Base-by-base conservation (phyloP, 2,113 vertebrate species). In the Bubo scandiacus region DNA sequence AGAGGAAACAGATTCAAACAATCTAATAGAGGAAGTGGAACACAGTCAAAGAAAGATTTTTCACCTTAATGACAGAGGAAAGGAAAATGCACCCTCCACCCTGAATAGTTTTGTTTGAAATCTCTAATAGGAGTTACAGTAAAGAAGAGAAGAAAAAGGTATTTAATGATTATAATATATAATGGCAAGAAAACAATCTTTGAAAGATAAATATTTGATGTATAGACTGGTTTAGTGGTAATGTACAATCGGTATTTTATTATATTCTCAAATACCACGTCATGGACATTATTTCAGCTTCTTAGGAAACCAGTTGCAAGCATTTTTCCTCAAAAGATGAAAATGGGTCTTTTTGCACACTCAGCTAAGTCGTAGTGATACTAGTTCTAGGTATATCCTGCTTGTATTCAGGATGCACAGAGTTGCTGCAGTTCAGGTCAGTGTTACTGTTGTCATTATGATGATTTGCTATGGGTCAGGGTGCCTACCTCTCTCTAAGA, bases 1-100 rank as follows among this genome's bases (percentile, higher is more conserved):
- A 96, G 86, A 97, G 94, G 97, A 97, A 98, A 96, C 66, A 94
- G 91, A 95, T 86, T 97, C 79, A 95, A 97, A 97, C 92, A 97
- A 89, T 96, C 96, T 97, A 95, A 96, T 78, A 95, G 81, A 97
- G 94, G 90, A 97, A 97, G 95, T 86, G 80, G 92, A 95, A 94
- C 63, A 74, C 11, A 49, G 79, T 58, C 25, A 74, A 54, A 80
- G 82, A 96, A 87, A 95, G 62, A 17, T 67, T 73, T 88, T 81
- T 91, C 42, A 81, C 49, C 16, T 9, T 38, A 73, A 66, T 71
- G 92, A 95, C 81, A 97, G 94, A 97, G 85, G 73, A 90, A 93
- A 88, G 71, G 62, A 67, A 88, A 94, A 93, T 94, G 38, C 86
- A 47, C 73, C 72, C 65, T 96, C 51, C 70, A 49, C 52, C 43